Conservation (phyloP, 2,797 vertebrate genomes). For the Odontamblyopus lacepedii region DNA sequence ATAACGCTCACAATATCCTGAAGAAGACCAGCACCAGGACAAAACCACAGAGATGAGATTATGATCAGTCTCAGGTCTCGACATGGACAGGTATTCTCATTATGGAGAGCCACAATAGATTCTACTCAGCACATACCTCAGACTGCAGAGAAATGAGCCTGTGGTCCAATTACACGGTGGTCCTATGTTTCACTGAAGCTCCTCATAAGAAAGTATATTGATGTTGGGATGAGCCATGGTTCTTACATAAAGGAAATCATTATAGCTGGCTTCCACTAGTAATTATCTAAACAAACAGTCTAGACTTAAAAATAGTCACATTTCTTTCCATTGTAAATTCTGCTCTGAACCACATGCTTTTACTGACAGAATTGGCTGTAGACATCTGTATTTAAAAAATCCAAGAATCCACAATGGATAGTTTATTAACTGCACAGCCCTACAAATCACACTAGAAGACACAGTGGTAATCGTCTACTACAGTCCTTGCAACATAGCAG, state of each 20-base stretch:
- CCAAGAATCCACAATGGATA: too few relatives aligned
- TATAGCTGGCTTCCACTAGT: too few relatives aligned
- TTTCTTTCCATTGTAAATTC: too few relatives aligned
- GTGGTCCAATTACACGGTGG: not conserved
- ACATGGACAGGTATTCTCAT: constrained; percentile 17
- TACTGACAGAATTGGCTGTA: too few relatives aligned
- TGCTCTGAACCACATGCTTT: too few relatives aligned
- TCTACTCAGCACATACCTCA: constrained; percentile 4
- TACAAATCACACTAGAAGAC: not conserved
- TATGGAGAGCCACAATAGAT: constrained; percentile 16
- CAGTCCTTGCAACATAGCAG: not conserved
- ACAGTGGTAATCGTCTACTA: not conserved
- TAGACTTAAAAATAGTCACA: too few relatives aligned
- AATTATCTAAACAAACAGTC: too few relatives aligned
- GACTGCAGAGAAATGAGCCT: not conserved
- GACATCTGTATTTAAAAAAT: too few relatives aligned
- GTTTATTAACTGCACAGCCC: too few relatives aligned
- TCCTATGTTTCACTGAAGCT: not conserved
- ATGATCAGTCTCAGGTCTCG: constrained; percentile 26
- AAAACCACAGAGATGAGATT: constrained; percentile 31
- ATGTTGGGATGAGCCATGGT: constrained; percentile 1
- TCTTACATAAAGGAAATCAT: not conserved
- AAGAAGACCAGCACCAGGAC: constrained; percentile 9
- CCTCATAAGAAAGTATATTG: not conserved
- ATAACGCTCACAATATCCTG: not conserved